phyloP scores from a whole-genome alignment of 2,888 invertebrate genomes.

The Lasioglossum malachurum region DNA sequence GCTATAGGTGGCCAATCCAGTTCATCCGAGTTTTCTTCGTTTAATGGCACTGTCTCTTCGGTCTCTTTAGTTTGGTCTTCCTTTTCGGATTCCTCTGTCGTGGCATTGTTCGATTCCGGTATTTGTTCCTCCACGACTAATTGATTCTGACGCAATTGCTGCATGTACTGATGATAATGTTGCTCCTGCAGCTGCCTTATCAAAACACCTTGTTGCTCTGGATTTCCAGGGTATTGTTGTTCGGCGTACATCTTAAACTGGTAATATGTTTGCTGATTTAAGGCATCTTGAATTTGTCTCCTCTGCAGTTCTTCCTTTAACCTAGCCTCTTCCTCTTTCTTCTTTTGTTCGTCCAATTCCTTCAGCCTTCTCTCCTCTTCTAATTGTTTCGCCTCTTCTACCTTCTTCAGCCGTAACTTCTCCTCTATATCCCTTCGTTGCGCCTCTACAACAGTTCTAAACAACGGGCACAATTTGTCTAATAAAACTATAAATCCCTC shows the following conservation, averaged over 20 bases:
- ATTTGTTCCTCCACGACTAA: slow-evolving; percentile 81
- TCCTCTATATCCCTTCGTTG: slow-evolving; percentile 95
- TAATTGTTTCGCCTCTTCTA: slow-evolving; percentile 87
- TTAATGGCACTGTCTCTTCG: slow-evolving; percentile 69
- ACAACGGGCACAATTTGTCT: slow-evolving; percentile 94
- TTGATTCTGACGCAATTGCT: slow-evolving; percentile 90
- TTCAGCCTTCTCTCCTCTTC: slow-evolving; percentile 87
- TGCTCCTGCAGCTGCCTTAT: slow-evolving; percentile 98
- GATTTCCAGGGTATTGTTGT: slow-evolving; percentile 94
- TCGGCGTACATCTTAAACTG: slow-evolving; percentile 97
- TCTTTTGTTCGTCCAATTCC: slow-evolving; percentile 81
- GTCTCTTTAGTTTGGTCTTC: slow-evolving; percentile 62
- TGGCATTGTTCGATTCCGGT: slow-evolving; percentile 55
- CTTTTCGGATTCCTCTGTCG: slow-evolving; percentile 18
- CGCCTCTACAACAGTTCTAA: slow-evolving; percentile 96
- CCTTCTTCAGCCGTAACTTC: slow-evolving; percentile 88
- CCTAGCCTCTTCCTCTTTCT: slow-evolving; percentile 88
- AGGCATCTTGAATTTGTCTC: slow-evolving; percentile 96
- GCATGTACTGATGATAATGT: slow-evolving; percentile 99
- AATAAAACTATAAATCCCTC: slow-evolving; percentile 95
- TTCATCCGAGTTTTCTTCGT: slow-evolving; percentile 75
- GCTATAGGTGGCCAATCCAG: slow-evolving; percentile 86
- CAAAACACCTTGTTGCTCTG: slow-evolving; percentile 96
- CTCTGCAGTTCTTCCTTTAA: slow-evolving; percentile 88
- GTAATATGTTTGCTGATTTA: slow-evolving; percentile 97